Base-by-base conservation (phyloP, 2,888 invertebrate species). In the Euzophera pinguis region DNA sequence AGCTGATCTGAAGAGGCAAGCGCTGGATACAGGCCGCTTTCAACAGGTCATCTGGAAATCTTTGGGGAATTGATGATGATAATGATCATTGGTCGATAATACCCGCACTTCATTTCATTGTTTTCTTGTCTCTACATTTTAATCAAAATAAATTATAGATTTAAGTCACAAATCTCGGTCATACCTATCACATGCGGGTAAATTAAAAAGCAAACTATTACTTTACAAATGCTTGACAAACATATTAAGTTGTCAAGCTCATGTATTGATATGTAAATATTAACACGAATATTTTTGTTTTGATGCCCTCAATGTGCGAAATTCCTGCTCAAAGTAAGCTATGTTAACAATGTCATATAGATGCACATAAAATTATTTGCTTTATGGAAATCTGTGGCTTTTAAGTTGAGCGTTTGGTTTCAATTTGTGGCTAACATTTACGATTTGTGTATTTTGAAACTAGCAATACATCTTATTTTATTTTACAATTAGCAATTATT, bases 251-350 rank as follows among this genome's bases (percentile, higher is more conserved):
- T 43, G 35, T 43, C 43, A 37, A 29, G n/a, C 16, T 9, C 37
- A 49, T 14, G 37, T 42, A 51, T 51, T 34, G 17, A 13, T 43
- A 51, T 51, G 51, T 35, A 43, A 51, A 51, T 51, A 43, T 45
- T 35, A 45, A 27, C 51, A 37, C 35, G 42, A 45, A 43, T 43
- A 43, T 51, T 41, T 39, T 51, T 43, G 51, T 51, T 51, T 51
- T 51, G 43, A 43, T 51, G 51, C 10, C 35, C 51, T 12, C 22
- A 10, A 27, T 51, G 12, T 34, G 42, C 42, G 10, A 45, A 45
- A 49, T 38, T 27, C 48, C 27, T 37, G 37, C 13, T 32, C 14
- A 6, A 13, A 45, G 45, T 45, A 45, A 29, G 29, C 32, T 32
- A 45, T 45, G 32, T 32, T 9, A 45, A 45, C 22, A 32, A 45